Evolutionary conservation across 2,888 invertebrate species (phyloP), one percentile per base, ranked within the genome.

Genomic region (Aspidiotus destructor): DNA sequence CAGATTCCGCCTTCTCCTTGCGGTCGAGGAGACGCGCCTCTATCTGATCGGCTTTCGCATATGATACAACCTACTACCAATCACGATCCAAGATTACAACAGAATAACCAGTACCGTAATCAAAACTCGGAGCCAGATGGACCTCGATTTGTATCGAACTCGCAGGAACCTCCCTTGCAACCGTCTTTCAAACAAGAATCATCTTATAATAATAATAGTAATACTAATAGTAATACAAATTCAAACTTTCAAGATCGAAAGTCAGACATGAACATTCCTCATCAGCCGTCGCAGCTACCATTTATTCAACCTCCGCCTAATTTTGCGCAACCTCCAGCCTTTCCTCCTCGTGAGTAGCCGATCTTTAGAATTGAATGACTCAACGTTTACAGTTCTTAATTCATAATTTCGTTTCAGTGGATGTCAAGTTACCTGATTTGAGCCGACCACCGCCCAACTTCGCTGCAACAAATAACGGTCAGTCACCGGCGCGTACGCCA

Each of bases 371-470:
- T 64, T 40, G 41, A 57, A 28, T n/a, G 5, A 11, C 28, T 11
- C 15, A 28, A 2, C 15, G 28, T 28, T 28, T 1, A 28, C 28
- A 28, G 28, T 28, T 28, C 5, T 28, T 28, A 28, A 28, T 28
- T 28, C 28, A 28, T 28, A 28, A 28, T 3, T 28, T 28, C 28
- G 5, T 63, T n/a, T 9, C 61, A 74, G 74, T 73, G 62, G 73
- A 73, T 41, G 76, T 80, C 69, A 79, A 78, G 28, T 72, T 81
- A 76, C 92, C 92, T 53, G 92, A 92, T 79, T 83, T 92, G 72
- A 88, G 88, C 28, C 88, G 89, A 76, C 92, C 92, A 0, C 92
- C 92, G 0, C 92, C 92, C 7, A 90, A 90, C 42, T 92, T 89
- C 75, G 81, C 58, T 10, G 28, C 16, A 63, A 77, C 17, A 63